phyloP scores from a whole-genome alignment of 1,140 invertebrate genomes.

The Nephotettix cincticeps region DNA sequence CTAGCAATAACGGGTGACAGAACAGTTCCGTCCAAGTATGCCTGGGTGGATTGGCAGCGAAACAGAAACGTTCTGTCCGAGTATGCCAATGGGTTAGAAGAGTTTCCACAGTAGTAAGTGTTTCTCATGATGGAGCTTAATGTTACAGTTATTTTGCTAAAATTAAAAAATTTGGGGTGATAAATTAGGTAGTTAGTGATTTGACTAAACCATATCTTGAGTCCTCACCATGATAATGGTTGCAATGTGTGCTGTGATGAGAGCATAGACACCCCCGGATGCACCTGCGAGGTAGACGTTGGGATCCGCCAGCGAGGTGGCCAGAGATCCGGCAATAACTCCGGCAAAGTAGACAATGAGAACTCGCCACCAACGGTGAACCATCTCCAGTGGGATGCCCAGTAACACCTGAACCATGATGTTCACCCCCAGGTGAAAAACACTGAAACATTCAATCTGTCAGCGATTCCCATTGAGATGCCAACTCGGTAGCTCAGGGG shows the following conservation, averaged over 20 bases:
- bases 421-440: conserved; percentile 88
- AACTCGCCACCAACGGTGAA: conserved; percentile 92
- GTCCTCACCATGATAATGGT: conserved; percentile 92
- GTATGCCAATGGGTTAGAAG: too few relatives aligned
- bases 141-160: too few relatives aligned
- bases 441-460: conserved; percentile 50
- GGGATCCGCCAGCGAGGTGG: conserved; percentile 89
- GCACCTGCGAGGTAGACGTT: conserved; percentile 87
- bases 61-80: too few relatives aligned
- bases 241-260: conserved; percentile 93
- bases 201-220: too few relatives aligned
- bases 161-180: too few relatives aligned
- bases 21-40: too few relatives aligned
- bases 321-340: conserved; percentile 82
- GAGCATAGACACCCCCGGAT: conserved; percentile 93
- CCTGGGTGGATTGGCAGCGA: too few relatives aligned
- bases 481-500: background rate
- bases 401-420: conserved; percentile 88
- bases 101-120: too few relatives aligned
- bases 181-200: too few relatives aligned
- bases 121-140: too few relatives aligned
- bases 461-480: conserved; percentile 4
- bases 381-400: conserved; percentile 92
- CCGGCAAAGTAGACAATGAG: conserved; percentile 77
- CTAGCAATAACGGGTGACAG: too few relatives aligned